Conservation (phyloP, 1,140 invertebrate genomes). For the Coenobita brevimanus region DNA sequence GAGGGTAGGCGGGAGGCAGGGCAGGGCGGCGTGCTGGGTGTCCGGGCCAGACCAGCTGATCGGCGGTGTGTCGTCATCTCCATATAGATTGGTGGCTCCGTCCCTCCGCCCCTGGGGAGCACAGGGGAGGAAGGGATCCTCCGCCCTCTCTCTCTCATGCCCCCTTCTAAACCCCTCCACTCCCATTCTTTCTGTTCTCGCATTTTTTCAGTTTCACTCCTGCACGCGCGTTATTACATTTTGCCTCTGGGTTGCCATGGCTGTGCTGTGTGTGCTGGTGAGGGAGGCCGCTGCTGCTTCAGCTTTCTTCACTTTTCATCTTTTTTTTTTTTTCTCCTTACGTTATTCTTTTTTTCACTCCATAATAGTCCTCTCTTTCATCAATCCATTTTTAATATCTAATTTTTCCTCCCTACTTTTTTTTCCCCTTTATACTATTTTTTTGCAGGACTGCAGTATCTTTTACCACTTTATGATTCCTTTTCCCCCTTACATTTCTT, state of each 20-base stretch:
- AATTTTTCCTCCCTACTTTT: no score
- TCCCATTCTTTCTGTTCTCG: conserved; percentile 42
- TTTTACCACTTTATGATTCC: no score
- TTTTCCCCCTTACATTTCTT: no score
- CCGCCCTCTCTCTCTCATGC: conserved; percentile 29
- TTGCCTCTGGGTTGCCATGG: conserved; percentile 1
- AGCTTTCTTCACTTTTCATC: no score
- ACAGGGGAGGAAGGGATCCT: conserved; percentile 44
- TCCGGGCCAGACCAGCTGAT: conserved; percentile 38
- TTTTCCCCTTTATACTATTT: no score
- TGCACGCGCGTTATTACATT: conserved; percentile 50
- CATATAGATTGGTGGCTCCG: conserved; percentile 64
- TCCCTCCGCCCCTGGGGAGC: conserved; percentile 41
- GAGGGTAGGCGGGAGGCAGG: not conserved
- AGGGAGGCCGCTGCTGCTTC: no score
- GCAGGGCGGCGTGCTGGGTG: not conserved
- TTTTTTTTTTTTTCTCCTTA: no score
- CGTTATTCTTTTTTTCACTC: no score
- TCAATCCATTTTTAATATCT: no score
- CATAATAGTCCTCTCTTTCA: no score
- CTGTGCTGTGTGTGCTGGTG: no score
- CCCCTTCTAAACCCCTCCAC: conserved; percentile 48
- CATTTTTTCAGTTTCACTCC: conserved; percentile 38
- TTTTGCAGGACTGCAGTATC: no score
- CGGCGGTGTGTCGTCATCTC: conserved; percentile 61